Conservation (phyloP, 2,888 invertebrate species). For the Stenoptilia bipunctidactyla region DNA sequence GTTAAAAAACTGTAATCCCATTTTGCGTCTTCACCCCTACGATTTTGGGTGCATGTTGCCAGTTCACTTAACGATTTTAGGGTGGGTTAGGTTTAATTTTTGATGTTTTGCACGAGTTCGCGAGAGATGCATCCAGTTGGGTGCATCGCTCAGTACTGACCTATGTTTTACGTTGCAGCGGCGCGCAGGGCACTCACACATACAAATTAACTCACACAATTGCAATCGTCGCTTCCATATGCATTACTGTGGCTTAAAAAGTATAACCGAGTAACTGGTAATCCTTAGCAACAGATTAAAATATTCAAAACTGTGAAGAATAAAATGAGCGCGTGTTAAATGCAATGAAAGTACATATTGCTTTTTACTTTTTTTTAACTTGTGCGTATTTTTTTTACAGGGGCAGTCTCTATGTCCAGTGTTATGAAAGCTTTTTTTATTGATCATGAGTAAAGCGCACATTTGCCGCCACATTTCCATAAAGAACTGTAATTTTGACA, state of each 20-base stretch:
- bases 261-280: neutral
- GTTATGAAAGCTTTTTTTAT: no score
- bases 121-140: conserved; percentile 23
- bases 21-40: conserved; percentile 3
- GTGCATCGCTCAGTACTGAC: conserved; percentile 33
- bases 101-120: conserved; percentile 14
- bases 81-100: conserved; percentile 15
- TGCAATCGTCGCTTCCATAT: conserved; percentile 2
- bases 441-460: no score
- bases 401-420: no score
- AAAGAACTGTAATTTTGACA: no score
- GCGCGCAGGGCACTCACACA: conserved; percentile 27
- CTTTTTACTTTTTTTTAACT: no score
- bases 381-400: no score
- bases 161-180: conserved; percentile 30
- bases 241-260: neutral
- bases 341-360: no score
- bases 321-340: no score
- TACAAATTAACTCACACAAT: conserved; percentile 16
- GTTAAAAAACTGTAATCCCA: conserved; percentile 16
- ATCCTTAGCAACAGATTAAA: conserved; percentile 9
- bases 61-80: conserved; percentile 6
- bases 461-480: no score
- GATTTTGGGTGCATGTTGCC: neutral
- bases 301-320: neutral